These are phyloP conservation scores for Lasioglossum figueresi DNA, from an alignment of 2,888 invertebrate species.

Conservation along the genomic window DNA sequence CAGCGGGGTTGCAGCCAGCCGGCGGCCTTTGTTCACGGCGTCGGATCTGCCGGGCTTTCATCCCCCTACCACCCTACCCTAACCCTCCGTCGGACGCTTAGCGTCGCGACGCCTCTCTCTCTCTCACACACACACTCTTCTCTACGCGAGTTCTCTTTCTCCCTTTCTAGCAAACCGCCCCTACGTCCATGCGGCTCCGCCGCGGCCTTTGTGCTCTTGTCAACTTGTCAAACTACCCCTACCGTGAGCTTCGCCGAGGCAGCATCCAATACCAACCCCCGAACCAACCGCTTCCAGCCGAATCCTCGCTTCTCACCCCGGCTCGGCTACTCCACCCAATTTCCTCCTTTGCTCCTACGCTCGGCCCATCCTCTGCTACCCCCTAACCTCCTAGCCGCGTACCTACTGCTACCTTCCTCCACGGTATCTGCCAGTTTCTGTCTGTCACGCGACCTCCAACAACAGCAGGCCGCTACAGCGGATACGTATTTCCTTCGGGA, in stretches of 20 bases:
- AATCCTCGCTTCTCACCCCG: conserved; percentile 66
- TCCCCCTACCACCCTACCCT: conserved; percentile 62
- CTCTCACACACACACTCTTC: conserved; percentile 57
- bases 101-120: conserved; percentile 86
- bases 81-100: conserved; percentile 79
- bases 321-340: conserved; percentile 53
- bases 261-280: conserved; percentile 79
- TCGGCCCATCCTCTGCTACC: background rate
- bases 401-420: conserved; percentile 33
- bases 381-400: conserved; percentile 18
- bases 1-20: conserved; percentile 53
- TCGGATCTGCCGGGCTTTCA: conserved; percentile 74
- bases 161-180: conserved; percentile 41
- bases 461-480: conserved; percentile 23
- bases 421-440: conserved; percentile 42
- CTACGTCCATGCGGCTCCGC: conserved; percentile 71
- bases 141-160: background rate
- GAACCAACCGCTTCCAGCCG: conserved; percentile 62
- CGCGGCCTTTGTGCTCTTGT: conserved; percentile 84
- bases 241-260: conserved; percentile 66
- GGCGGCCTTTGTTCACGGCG: conserved; percentile 78
- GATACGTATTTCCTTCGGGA: conserved; percentile 53
- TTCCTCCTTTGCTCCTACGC: conserved; percentile 43
- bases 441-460: conserved; percentile 47
- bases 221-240: conserved; percentile 84